A percentile compares a stretch with the other conserved stretches of the same genome.
phyloP scores from a whole-genome alignment of 2,797 vertebrate species.

The Percopsis omiscomaycus region DNA sequence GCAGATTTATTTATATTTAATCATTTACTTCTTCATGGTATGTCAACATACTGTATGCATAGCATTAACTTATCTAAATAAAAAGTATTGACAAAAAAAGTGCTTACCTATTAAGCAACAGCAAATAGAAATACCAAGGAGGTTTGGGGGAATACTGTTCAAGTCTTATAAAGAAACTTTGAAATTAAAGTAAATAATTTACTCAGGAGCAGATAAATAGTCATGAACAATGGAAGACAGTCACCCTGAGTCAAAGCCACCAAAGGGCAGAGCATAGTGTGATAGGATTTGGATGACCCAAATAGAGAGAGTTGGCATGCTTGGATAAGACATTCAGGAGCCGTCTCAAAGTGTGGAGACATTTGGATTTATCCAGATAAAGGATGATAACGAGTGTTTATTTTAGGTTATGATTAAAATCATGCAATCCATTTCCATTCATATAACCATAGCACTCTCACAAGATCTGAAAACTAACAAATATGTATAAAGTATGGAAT shows the following conservation, averaged over 20 bases:
- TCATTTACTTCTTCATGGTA: conserved; percentile 52
- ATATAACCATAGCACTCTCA: too few relatives aligned
- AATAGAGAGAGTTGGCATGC: conserved; percentile 16
- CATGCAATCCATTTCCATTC: too few relatives aligned
- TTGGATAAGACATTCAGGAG: conserved; percentile 52
- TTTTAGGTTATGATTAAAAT: conserved; percentile 33
- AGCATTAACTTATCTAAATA: too few relatives aligned
- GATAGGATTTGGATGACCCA: conserved; percentile 54
- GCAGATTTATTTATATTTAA: conserved; percentile 38
- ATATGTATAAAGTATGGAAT: too few relatives aligned
- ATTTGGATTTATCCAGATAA: conserved; percentile 55
- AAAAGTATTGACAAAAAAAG: too few relatives aligned
- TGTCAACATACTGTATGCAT: conserved; percentile 44
- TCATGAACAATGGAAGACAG: neutral
- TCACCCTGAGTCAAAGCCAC: neutral
- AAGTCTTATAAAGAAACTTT: neutral
- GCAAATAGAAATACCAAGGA: too few relatives aligned
- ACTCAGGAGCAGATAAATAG: neutral
- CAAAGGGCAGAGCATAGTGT: conserved; percentile 16
- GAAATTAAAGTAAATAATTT: neutral
- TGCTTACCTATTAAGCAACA: too few relatives aligned
- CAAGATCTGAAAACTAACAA: too few relatives aligned
- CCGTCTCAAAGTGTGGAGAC: conserved; percentile 52
- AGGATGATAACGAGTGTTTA: conserved; percentile 38
- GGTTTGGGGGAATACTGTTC: too few relatives aligned